Evolutionary conservation across 2,888 invertebrate genomes (phyloP), one percentile per base, ranked within the genome.

Genomic region (Sarcophaga variegata): DNA sequence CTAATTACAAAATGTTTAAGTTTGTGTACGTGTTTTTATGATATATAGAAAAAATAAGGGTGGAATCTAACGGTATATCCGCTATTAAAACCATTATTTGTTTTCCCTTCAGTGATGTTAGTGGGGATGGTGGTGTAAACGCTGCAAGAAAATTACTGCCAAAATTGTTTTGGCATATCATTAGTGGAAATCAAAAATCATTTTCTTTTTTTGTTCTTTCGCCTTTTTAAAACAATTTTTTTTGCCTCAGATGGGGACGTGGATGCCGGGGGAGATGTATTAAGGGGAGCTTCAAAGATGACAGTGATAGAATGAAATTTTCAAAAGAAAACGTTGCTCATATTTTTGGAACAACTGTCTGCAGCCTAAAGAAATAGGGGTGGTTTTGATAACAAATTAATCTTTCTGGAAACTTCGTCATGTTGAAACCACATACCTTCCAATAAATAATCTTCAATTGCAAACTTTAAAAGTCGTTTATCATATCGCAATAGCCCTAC

Each of bases 171-270:
- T 84, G 64, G 75, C 84, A 80, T 75, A 80, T 80, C 84, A 76
- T 80, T 80, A 76, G 84, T 80, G 64, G 80, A 76, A 84, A 84
- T 84, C 84, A 80, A 84, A 80, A 76, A 82, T 6, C 5, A 4
- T 49, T 49, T 66, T 72, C 20, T 27, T 49, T 25, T 59, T n/a
- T 64, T 47, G 0, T 17, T 14, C 20, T 37, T 37, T 8, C 3
- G 8, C 37, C 37, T 37, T 37, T 14, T 54, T 14, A 54, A 54
- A 54, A 49, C 14, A 49, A 1, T 37, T 37, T 37, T 37, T 5
- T 37, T 37, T 37, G 37, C 6, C 1, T 6, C 37, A n/a, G 20
- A 11, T 2, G 67, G 37, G 37, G 47, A 5, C 14, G 11, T 8
- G 12, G 17, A 5, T 66, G 14, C 25, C 37, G 22, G 45, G 27